Conservation (phyloP, 2,888 invertebrate species). For the Ormyrus nitidulus region DNA sequence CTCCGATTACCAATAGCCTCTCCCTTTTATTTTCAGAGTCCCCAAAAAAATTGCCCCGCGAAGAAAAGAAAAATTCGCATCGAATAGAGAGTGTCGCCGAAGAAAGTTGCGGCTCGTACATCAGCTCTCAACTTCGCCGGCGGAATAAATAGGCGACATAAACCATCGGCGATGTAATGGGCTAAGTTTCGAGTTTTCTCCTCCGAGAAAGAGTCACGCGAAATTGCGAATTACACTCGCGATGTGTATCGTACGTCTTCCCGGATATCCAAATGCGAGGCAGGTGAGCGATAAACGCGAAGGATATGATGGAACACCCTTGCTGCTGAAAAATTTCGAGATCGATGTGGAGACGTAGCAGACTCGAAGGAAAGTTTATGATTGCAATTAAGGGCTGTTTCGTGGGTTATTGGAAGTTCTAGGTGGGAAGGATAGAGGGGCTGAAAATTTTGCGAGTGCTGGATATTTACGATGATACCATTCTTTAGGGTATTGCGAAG, state of each 20-base stretch:
- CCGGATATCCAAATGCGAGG: slow-evolving; percentile 27
- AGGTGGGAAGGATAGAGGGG: no score
- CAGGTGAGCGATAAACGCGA: slow-evolving; percentile 2
- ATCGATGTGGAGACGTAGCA: no score
- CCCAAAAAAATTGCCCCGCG: no score
- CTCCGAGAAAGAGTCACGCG: neutral
- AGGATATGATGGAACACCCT: slow-evolving; percentile 9
- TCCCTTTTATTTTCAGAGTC: no score
- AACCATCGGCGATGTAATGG: slow-evolving; percentile 54
- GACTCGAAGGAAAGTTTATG: neutral
- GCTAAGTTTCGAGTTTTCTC: slow-evolving; percentile 43
- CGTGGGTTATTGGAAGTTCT: neutral
- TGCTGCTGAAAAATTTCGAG: no score
- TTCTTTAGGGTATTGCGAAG: no score
- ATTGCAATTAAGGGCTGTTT: neutral
- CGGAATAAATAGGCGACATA: slow-evolving; percentile 56
- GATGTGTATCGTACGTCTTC: slow-evolving; percentile 7
- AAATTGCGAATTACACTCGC: slow-evolving; percentile 45
- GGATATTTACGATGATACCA: no score
- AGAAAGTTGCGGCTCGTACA: slow-evolving; percentile 47
- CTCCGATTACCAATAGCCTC: no score
- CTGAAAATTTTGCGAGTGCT: no score
- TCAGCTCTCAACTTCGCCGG: slow-evolving; percentile 50
- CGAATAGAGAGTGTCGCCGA: slow-evolving; percentile 14
- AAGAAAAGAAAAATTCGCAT: neutral